Percentiles rank a stretch among this genome's conserved stretches.
These are phyloP conservation scores for Cyclargus thomasi DNA, from an alignment of 1,140 invertebrate genomes.

Conservation along the genomic window DNA sequence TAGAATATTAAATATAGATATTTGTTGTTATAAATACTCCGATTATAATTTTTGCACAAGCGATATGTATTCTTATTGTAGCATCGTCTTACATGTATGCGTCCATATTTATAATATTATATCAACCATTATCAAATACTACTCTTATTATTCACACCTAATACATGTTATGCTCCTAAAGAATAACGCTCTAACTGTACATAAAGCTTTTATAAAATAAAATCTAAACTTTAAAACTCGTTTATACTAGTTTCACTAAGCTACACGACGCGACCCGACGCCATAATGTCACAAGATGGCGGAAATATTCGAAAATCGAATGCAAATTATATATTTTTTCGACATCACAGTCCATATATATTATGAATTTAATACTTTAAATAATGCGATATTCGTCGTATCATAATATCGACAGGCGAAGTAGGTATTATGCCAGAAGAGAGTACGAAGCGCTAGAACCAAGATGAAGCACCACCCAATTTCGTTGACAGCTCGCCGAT, in stretches of 20 bases:
- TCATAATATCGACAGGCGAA: background rate
- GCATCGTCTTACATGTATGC: constrained; percentile 55
- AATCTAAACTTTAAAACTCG: constrained; percentile 58
- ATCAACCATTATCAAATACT: constrained; percentile 67
- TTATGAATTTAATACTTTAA: constrained; percentile 18
- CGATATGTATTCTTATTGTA: constrained; percentile 73
- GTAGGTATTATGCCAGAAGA: background rate
- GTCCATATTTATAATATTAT: constrained; percentile 43
- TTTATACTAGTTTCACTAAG: constrained; percentile 59
- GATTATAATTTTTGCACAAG: constrained; percentile 54
- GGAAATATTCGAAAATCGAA: constrained; percentile 19
- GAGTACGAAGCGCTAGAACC: constrained; percentile 76
- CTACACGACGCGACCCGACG: constrained; percentile 41
- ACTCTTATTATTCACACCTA: constrained; percentile 63
- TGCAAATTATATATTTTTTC: constrained; percentile 24
- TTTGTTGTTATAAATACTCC: constrained; percentile 30
- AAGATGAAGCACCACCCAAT: constrained; percentile 80
- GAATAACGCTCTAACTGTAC: constrained; percentile 67
- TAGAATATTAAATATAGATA: constrained; percentile 32
- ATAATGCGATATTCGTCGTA: constrained; percentile 11
- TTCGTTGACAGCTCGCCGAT: constrained; percentile 88
- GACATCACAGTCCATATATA: constrained; percentile 27
- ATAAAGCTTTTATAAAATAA: constrained; percentile 72
- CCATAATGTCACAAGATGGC: constrained; percentile 49
- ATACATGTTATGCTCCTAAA: constrained; percentile 55